phyloP scores from a whole-genome alignment of 2,113 vertebrate species.

The Ciconia stormi region DNA sequence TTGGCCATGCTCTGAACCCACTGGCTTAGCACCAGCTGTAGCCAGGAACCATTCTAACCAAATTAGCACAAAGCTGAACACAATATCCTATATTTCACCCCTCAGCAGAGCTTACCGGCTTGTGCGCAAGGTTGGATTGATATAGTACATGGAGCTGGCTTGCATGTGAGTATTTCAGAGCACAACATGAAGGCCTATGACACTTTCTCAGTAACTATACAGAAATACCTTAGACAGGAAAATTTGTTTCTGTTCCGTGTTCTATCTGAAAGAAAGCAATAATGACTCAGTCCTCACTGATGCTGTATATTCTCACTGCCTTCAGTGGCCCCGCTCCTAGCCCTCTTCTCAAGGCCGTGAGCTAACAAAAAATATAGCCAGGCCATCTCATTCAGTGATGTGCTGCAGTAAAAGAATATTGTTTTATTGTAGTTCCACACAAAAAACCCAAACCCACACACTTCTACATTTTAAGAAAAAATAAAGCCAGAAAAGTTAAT shows the following conservation, averaged over 20 bases:
- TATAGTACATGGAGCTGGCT: not conserved
- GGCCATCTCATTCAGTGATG: not conserved
- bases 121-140: not conserved
- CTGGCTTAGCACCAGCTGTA: not conserved
- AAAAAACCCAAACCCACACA: fast-evolving
- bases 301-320: not conserved
- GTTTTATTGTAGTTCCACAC: not conserved
- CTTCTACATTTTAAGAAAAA: not conserved
- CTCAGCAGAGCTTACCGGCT: not conserved
- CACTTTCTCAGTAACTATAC: not conserved
- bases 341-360: not conserved
- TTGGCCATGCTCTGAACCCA: not conserved
- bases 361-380: not conserved
- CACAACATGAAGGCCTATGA: not conserved
- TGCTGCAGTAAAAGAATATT: not conserved
- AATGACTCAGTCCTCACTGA: not conserved
- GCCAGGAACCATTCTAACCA: not conserved
- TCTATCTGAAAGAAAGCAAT: not conserved
- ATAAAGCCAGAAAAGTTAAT: not conserved
- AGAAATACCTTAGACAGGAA: not conserved
- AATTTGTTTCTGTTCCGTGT: not conserved
- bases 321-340: not conserved
- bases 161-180: not conserved
- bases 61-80: not conserved
- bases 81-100: not conserved